phyloP scores from a whole-genome alignment of 2,113 vertebrate genomes.

The Cheirogaleus medius region DNA sequence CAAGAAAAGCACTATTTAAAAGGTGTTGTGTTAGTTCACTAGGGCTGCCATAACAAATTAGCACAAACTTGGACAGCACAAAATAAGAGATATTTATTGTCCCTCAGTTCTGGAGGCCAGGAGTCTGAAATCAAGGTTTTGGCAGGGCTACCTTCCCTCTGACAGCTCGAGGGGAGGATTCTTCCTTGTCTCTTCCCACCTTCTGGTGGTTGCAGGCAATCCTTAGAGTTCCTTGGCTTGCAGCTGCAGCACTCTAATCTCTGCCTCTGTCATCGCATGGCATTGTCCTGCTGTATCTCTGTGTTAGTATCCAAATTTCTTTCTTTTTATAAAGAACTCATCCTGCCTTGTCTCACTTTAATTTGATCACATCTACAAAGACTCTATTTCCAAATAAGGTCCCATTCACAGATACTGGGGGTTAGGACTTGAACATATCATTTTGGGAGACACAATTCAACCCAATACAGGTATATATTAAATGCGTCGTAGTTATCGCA shows the following conservation, averaged over 20 bases:
- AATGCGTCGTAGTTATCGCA: not conserved
- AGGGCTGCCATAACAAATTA: not conserved
- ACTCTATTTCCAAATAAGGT: not conserved
- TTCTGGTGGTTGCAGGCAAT: not conserved
- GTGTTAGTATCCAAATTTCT: not conserved
- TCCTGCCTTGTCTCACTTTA: not conserved
- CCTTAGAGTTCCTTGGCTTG: not conserved
- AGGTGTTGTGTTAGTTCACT: not conserved
- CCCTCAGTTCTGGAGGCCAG: not conserved
- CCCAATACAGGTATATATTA: not conserved
- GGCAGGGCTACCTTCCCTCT: not conserved
- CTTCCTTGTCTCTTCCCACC: not conserved
- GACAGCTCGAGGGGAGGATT: not conserved
- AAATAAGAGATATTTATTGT: not conserved
- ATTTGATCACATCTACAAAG: not conserved
- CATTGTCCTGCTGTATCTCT: not conserved
- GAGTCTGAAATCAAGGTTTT: not conserved
- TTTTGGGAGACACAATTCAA: not conserved
- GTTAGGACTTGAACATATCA: not conserved
- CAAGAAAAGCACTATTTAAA: not conserved
- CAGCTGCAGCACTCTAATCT: not conserved
- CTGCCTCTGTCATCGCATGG: not conserved
- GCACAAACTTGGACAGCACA: not conserved
- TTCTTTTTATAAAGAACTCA: not conserved
- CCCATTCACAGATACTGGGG: not conserved